Evolutionary conservation across 2,113 vertebrate genomes (phyloP).

Genomic region (Oceanodroma tethys): DNA sequence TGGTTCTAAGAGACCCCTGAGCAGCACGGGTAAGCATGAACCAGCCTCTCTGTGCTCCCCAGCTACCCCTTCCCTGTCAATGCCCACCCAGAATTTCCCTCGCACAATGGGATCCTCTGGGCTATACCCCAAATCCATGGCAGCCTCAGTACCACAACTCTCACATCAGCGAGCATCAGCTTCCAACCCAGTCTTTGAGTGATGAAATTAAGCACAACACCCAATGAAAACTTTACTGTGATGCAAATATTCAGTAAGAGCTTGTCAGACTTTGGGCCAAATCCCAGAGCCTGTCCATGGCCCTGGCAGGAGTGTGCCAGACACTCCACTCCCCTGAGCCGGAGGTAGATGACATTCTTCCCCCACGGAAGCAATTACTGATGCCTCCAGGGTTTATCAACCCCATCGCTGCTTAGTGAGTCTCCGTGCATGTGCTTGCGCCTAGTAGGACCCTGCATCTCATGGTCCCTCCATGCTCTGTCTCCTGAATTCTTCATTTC

Average conservation of each 20-base stretch:
- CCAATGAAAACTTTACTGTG: neutral
- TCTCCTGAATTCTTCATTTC: neutral
- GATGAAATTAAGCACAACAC: neutral
- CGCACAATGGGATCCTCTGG: neutral
- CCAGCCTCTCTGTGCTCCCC: neutral
- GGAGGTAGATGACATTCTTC: neutral
- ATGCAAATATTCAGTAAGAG: neutral
- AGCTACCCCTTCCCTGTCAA: neutral
- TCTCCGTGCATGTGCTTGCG: neutral
- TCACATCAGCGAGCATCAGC: neutral
- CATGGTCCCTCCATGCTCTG: neutral
- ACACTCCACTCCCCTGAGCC: neutral
- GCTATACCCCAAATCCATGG: neutral
- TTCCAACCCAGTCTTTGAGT: neutral
- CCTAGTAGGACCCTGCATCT: neutral
- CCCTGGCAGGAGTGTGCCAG: neutral
- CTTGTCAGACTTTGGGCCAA: neutral
- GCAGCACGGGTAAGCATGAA: neutral
- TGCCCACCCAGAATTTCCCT: neutral
- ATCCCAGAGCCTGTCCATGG: neutral
- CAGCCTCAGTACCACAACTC: neutral
- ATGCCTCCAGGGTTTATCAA: neutral
- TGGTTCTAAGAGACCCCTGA: neutral
- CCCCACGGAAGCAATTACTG: neutral
- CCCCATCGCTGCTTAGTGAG: accelerated